These are phyloP conservation scores for Augiades crinisus DNA, from an alignment of 2,888 invertebrate genomes.

Conservation along the genomic window DNA sequence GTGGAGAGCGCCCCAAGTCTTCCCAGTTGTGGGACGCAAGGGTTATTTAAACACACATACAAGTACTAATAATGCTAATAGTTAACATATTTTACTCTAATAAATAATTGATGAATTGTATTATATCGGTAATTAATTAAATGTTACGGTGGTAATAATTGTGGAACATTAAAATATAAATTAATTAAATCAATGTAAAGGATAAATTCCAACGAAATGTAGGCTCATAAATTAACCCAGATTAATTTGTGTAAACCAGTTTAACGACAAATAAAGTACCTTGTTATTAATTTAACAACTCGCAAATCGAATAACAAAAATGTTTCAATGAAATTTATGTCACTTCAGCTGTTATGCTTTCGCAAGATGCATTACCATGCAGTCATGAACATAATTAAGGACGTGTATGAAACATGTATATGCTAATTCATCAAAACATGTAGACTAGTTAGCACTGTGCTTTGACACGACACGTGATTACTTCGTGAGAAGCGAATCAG, in stretches of 20 bases:
- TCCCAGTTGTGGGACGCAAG: no score
- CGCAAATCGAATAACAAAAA: constrained; percentile 12
- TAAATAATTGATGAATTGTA: no score
- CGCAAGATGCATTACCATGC: constrained; percentile 19
- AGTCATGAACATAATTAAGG: constrained; percentile 4
- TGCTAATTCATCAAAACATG: constrained; percentile 39
- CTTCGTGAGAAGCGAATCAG: constrained; percentile 46
- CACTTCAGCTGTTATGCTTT: constrained; percentile 10
- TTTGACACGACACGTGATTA: constrained; percentile 33
- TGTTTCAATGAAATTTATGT: constrained; percentile 21
- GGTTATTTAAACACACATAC: no score
- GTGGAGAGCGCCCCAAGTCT: no score
- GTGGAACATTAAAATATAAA: no score
- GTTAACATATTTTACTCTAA: no score
- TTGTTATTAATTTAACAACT: constrained; percentile 7
- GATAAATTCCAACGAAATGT: not conserved
- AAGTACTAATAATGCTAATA: no score
- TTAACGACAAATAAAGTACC: constrained; percentile 5
- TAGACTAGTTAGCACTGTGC: constrained; percentile 34
- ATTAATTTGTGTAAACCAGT: constrained; percentile 8
- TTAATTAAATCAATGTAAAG: not conserved
- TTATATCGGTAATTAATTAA: no score
- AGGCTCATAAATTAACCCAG: constrained; percentile 10
- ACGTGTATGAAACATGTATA: constrained; percentile 33
- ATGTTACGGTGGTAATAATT: no score